Evolutionary conservation across 2,888 invertebrate genomes (phyloP), one percentile per base, ranked within the genome.

Genomic region (Lutraria lutraria): DNA sequence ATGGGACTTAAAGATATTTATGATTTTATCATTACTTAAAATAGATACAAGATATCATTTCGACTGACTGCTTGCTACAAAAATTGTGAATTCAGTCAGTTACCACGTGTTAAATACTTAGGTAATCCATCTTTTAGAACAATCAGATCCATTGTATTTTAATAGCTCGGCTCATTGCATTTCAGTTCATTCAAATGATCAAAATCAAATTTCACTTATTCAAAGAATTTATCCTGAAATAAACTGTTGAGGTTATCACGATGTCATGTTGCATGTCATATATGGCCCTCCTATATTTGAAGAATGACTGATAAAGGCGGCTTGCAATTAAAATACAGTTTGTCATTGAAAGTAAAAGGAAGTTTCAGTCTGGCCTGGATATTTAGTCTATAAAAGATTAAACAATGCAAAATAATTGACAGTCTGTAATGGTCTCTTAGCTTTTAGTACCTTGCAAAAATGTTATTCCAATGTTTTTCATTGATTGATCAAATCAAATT

Each of bases 211-310:
- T 72, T 52, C 72, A 84, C 72, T 72, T 25, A 80, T 80, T 80
- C 19, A 80, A 80, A 43, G 80, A 80, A 72, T 72, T 81, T n/a
- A 21, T 21, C 34, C 63, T 56, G 43, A 83, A n/a, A 53, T n/a
- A 84, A 72, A 72, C 31, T 29, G 25, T 43, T 43, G 3, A 83
- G 63, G 63, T 83, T 83, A 83, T 63, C 83, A 31, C 63, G 8
- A 63, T 83, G 68, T 68, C 83, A 83, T 34, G 21, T 63, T 63
- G 56, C 83, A 83, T 83, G 43, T 63, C 63, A 83, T 16, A 8
- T 63, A 31, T 63, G 19, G 43, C 85, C 29, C 79, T 54, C 85
- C 85, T 79, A n/a, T 79, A 56, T 85, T 85, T 79, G 60, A 31
- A 52, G 34, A 85, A 76, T 56, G 34, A 54, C 76, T 85, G 79